Evolutionary conservation across 2,888 invertebrate species (phyloP), one percentile per base, ranked within the genome.

Genomic region (Microctonus brassicae): DNA sequence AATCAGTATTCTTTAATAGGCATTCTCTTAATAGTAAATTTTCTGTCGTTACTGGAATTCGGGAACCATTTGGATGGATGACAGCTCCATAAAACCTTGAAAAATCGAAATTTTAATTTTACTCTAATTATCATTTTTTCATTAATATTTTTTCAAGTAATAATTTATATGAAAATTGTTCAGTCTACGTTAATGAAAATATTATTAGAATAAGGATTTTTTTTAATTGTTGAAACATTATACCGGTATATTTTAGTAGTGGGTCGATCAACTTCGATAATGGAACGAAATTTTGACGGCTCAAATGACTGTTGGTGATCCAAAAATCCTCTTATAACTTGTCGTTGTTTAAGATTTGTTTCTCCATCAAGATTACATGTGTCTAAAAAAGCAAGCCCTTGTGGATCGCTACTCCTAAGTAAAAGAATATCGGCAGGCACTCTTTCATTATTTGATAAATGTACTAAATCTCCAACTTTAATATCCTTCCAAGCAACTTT

Each of bases 281-380:
- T 90, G 84, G 95, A 95, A 75, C 91, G 91, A 87, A 97, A 97
- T 88, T 94, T 94, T 79, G 92, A 90, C 61, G 96, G 94, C 80
- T 92, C 92, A 88, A 96, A 96, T 73, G 91, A 90, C 80, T 90
- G 88, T 89, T 93, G 94, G 91, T 93, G 92, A 77, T 94, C 92
- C 73, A 90, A 89, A 83, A 94, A 93, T 13, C 94, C 95, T 42
- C 92, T 88, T n/a, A 93, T 93, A 58, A 96, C 95, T 86, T 95
- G 92, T 78, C 98, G 91, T 85, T 97, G 96, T 87, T 98, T 98
- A 74, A 98, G 90, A 89, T 98, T 98, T 58, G 96, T 95, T 89
- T 98, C 98, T 10, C 98, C 98, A 84, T 98, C 98, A 83, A 98
- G 90, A 89, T 98, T 98, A 84, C 97, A 96, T 0, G 98, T 98